These are phyloP conservation scores for Oxytorus armatus DNA, from an alignment of 2,888 invertebrate genomes.

Conservation along the genomic window DNA sequence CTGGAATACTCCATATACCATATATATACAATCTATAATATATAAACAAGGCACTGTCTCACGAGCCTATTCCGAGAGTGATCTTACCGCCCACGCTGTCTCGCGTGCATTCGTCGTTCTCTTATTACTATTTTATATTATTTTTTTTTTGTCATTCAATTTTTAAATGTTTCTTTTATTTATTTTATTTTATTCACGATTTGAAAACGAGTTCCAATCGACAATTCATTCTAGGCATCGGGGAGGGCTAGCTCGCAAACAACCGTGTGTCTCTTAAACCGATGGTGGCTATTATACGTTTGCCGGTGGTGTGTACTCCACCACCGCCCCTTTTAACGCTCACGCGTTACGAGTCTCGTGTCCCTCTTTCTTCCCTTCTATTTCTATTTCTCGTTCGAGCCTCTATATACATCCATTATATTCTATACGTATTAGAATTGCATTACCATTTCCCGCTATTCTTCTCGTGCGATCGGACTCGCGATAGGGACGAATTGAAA, in stretches of 20 bases:
- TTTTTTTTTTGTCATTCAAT: too few relatives aligned
- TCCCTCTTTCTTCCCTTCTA: conserved; percentile 21
- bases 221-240: conserved; percentile 71
- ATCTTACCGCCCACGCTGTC: conserved; percentile 62
- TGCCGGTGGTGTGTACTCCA: conserved; percentile 7
- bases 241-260: conserved; percentile 24
- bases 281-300: conserved; percentile 59
- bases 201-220: conserved; percentile 75
- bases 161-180: conserved; percentile 29
- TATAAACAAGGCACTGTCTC: conserved; percentile 24
- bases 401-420: conserved; percentile 7
- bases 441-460: too few relatives aligned
- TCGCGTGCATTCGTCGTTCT: conserved; percentile 47
- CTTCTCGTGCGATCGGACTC: too few relatives aligned
- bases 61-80: conserved; percentile 44
- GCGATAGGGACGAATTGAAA: too few relatives aligned
- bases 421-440: too few relatives aligned
- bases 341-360: conserved; percentile 25
- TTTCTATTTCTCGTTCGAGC: conserved; percentile 68
- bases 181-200: conserved; percentile 48
- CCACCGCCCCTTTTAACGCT: conserved; percentile 42
- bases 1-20: too few relatives aligned
- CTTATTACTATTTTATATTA: conserved; percentile 14
- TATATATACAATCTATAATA: too few relatives aligned
- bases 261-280: conserved; percentile 14